Evolutionary conservation across 2,888 invertebrate genomes (phyloP).

Genomic region (Trachelus iudaicus): DNA sequence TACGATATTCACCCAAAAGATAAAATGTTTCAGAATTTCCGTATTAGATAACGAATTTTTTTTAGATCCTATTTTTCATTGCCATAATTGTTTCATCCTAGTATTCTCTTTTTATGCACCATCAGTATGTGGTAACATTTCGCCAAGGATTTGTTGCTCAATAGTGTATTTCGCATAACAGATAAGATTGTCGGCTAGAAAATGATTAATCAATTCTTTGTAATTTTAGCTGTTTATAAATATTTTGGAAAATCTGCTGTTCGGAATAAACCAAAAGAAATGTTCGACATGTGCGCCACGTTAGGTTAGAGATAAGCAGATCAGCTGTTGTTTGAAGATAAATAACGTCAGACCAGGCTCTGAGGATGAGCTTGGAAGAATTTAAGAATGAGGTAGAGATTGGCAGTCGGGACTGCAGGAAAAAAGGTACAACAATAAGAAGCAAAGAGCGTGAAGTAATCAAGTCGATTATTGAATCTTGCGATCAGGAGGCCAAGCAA

Average conservation of each 20-base stretch:
- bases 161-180: background rate
- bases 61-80: background rate
- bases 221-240: background rate
- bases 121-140: too few relatives aligned
- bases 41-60: background rate
- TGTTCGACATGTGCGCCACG: background rate
- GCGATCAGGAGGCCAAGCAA: conserved; percentile 25
- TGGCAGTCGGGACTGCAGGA: conserved; percentile 19
- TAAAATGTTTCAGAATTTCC: background rate
- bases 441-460: conserved; percentile 26
- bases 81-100: background rate
- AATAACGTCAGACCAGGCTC: background rate
- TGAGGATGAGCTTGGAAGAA: conserved; percentile 22
- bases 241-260: background rate
- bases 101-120: background rate
- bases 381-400: conserved; percentile 23
- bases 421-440: conserved; percentile 24
- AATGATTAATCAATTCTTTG: background rate
- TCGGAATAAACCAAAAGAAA: background rate
- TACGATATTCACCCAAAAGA: background rate
- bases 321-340: background rate
- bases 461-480: conserved; percentile 24
- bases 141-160: background rate
- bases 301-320: background rate
- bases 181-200: background rate